Percentiles rank a stretch among this genome's conserved stretches.
phyloP scores from a whole-genome alignment of 2,113 vertebrate genomes.

The Hippocampus mohnikei region DNA sequence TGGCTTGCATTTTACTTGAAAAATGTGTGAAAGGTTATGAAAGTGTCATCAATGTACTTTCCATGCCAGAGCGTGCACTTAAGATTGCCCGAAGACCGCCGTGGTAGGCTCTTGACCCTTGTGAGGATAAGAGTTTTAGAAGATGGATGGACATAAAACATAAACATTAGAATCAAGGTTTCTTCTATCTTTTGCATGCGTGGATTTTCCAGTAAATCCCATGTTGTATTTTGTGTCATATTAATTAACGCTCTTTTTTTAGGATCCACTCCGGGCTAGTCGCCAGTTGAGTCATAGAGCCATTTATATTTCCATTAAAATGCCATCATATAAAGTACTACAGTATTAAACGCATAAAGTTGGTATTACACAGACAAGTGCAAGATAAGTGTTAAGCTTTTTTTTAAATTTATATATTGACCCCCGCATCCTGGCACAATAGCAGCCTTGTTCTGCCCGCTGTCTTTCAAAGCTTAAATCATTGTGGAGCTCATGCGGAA shows the following conservation, averaged over 20 bases:
- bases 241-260: no score
- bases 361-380: neutral
- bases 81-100: neutral
- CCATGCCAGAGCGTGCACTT: neutral
- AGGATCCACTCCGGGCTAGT: neutral
- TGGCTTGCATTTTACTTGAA: neutral
- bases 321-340: neutral
- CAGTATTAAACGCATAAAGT: no score
- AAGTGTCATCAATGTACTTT: neutral
- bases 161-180: no score
- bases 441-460: constrained; percentile 17
- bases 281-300: neutral
- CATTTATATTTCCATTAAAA: neutral
- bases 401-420: constrained; percentile 5
- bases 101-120: no score
- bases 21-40: neutral
- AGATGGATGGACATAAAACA: no score
- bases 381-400: neutral
- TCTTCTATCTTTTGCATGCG: no score
- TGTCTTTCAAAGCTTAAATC: constrained; percentile 5
- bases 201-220: no score
- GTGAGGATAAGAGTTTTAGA: no score
- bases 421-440: neutral
- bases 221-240: no score
- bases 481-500: neutral